A percentile compares a stretch with the other conserved stretches of the same genome.
phyloP scores from a whole-genome alignment of 2,888 invertebrate species.

The Tachystola acroxantha region DNA sequence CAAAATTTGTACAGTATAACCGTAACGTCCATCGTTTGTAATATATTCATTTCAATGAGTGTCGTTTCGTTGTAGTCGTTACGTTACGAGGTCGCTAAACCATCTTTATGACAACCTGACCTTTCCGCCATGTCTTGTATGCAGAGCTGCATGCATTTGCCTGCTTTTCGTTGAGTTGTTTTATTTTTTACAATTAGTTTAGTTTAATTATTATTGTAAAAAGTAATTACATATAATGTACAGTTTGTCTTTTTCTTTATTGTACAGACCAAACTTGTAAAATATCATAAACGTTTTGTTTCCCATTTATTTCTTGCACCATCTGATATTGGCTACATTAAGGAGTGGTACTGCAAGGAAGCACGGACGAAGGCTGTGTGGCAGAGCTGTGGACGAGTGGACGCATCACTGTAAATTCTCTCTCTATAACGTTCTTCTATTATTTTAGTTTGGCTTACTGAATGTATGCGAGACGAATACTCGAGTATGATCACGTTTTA shows the following conservation, averaged over 20 bases:
- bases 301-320: constrained; percentile 83
- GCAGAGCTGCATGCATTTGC: constrained; percentile 83
- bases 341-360: constrained; percentile 83
- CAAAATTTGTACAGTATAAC: constrained; percentile 70
- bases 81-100: constrained; percentile 75
- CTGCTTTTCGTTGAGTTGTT: constrained; percentile 82
- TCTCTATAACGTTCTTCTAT: constrained; percentile 47
- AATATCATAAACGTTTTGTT: constrained; percentile 79
- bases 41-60: constrained; percentile 81
- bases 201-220: constrained; percentile 72
- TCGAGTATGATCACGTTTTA: constrained; percentile 28
- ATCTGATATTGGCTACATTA: constrained; percentile 81
- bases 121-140: constrained; percentile 81
- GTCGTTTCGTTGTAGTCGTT: constrained; percentile 82
- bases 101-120: constrained; percentile 83
- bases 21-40: constrained; percentile 78
- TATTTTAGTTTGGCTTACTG: constrained; percentile 69
- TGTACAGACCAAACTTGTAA: constrained; percentile 75
- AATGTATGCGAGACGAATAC: constrained; percentile 60
- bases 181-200: constrained; percentile 76
- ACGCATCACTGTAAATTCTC: constrained; percentile 37
- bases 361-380: constrained; percentile 46
- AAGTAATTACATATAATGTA: constrained; percentile 73
- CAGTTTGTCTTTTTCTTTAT: constrained; percentile 71
- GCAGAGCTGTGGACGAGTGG: constrained; percentile 54